These are phyloP conservation scores for Upupa epops DNA, from an alignment of 2,113 vertebrate genomes.

Conservation along the genomic window DNA sequence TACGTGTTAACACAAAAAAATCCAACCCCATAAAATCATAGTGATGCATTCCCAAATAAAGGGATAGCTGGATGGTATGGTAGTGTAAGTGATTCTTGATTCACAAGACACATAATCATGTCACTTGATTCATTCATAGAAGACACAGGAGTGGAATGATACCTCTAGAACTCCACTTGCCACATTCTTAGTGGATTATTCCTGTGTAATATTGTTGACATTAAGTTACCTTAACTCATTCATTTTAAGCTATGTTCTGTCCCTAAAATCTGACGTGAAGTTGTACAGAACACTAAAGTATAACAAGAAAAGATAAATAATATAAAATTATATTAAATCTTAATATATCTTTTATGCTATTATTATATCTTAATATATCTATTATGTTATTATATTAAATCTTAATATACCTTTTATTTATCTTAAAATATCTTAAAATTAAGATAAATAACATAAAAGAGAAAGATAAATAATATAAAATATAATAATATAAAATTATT, in stretches of 20 bases:
- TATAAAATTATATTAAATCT: too few relatives aligned
- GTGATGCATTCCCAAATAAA: background rate
- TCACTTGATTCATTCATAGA: background rate
- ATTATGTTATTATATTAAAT: too few relatives aligned
- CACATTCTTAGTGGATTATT: background rate
- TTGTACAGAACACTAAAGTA: background rate
- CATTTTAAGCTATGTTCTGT: background rate
- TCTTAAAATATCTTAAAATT: too few relatives aligned
- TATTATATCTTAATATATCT: too few relatives aligned
- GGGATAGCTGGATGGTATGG: background rate
- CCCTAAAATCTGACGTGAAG: background rate
- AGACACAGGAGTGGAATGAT: background rate
- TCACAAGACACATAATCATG: background rate
- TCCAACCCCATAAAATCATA: background rate
- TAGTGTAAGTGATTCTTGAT: background rate
- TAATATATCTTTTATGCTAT: too few relatives aligned
- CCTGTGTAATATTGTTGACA: background rate
- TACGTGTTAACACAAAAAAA: background rate
- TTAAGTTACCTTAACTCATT: background rate
- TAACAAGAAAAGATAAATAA: background rate
- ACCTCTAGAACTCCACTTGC: background rate
- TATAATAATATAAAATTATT: background rate
- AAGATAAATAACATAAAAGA: background rate
- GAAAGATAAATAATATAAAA: background rate
- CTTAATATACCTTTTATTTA: too few relatives aligned